phyloP scores from a whole-genome alignment of 2,888 invertebrate species.

The Hydroisotoma schaefferi region DNA sequence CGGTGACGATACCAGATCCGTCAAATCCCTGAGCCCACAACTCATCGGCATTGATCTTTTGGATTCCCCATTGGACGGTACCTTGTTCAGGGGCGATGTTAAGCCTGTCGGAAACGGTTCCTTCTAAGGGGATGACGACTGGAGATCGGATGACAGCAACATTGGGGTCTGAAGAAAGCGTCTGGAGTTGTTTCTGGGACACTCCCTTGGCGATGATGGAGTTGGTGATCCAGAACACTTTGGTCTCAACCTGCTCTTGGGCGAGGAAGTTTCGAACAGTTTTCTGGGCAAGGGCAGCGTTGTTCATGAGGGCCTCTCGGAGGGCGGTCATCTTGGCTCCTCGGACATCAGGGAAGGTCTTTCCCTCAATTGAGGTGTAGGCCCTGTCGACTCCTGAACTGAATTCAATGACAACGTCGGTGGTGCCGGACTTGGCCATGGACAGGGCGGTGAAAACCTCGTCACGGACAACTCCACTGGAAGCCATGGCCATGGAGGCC shows the following conservation, averaged over 20 bases:
- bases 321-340: background rate
- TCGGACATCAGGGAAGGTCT: background rate
- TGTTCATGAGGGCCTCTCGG: background rate
- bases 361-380: background rate
- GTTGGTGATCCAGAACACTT: conserved; percentile 27
- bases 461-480: too few relatives aligned
- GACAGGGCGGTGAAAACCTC: too few relatives aligned
- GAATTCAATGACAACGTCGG: conserved; percentile 2
- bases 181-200: too few relatives aligned
- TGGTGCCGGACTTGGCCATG: background rate
- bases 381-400: background rate
- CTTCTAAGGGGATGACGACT: conserved; percentile 15
- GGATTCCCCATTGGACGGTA: conserved; percentile 5
- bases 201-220: conserved; percentile 20
- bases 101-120: background rate
- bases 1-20: conserved; percentile 1
- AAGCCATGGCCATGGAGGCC: too few relatives aligned
- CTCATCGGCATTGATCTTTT: background rate
- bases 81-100: background rate
- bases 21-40: background rate
- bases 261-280: background rate
- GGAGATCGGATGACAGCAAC: conserved; percentile 14
- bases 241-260: background rate
- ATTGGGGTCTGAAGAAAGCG: background rate
- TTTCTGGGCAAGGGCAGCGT: background rate